Conservation (phyloP, 2,797 vertebrate species). For the Lacerta bilineata region DNA sequence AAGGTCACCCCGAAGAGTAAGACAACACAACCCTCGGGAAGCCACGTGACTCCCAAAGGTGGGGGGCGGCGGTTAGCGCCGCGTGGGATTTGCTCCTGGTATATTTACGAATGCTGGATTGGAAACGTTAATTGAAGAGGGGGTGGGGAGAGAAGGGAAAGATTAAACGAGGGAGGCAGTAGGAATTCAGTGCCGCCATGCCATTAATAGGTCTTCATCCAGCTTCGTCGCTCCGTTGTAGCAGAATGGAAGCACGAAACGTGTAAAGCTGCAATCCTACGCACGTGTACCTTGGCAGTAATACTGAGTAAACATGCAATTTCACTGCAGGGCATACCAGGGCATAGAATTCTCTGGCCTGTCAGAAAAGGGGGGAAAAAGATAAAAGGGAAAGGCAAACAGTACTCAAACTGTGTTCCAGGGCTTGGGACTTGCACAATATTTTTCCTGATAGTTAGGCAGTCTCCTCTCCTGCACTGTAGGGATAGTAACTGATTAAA, state of each 20-base stretch:
- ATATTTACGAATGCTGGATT: neutral
- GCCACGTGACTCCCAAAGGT: neutral
- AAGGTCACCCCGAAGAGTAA: neutral
- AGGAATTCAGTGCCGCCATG: neutral
- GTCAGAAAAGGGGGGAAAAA: neutral
- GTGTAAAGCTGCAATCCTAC: neutral
- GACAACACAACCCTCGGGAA: neutral
- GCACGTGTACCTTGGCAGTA: neutral
- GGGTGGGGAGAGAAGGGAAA: neutral
- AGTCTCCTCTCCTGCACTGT: neutral
- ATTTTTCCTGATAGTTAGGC: neutral
- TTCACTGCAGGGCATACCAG: neutral
- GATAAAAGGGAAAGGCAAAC: neutral
- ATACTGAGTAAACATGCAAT: neutral
- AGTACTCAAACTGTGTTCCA: neutral
- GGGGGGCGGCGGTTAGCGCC: neutral
- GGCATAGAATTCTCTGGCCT: too few relatives aligned
- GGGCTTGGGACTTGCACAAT: slow-evolving; percentile 28
- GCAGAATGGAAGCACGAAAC: neutral
- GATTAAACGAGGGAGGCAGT: too few relatives aligned
- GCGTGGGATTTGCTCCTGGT: neutral
- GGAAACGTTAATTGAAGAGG: neutral
- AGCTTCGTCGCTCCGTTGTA: neutral
- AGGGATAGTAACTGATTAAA: slow-evolving; percentile 34
- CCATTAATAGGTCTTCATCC: neutral